Conservation (phyloP, 2,113 vertebrate species). For the Rattus rattus region DNA sequence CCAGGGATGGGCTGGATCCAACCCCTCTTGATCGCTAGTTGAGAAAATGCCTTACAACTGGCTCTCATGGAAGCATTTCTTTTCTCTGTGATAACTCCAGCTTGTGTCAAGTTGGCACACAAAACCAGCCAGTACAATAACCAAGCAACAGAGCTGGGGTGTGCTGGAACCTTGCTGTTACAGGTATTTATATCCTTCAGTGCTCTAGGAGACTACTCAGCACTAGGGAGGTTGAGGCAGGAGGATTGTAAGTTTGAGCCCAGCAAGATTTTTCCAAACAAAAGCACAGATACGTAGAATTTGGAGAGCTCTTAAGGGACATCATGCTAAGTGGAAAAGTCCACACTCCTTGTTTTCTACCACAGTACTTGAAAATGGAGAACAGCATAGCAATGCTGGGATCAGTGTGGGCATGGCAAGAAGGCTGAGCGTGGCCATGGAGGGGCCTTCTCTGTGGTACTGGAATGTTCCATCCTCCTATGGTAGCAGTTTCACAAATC, state of each 20-base stretch:
- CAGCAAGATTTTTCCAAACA: neutral
- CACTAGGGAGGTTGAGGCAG: neutral
- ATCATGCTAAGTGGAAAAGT: too few relatives aligned
- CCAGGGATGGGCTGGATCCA: too few relatives aligned
- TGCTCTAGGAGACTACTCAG: neutral
- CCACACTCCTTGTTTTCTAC: neutral
- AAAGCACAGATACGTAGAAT: neutral
- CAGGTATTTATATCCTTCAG: neutral
- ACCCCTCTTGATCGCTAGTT: too few relatives aligned
- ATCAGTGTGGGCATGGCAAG: neutral
- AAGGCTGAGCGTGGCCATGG: accelerated
- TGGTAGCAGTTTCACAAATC: neutral
- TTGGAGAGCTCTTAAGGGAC: neutral
- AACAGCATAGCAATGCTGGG: neutral
- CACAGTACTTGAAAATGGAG: neutral
- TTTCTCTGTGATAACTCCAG: too few relatives aligned
- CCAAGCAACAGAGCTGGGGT: neutral
- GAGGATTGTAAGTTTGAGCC: neutral
- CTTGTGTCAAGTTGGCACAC: too few relatives aligned
- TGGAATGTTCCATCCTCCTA: neutral
- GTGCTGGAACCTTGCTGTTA: neutral
- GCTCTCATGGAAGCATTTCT: too few relatives aligned
- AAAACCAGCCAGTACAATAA: too few relatives aligned
- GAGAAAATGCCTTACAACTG: too few relatives aligned
- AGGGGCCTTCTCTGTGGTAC: neutral